Evolutionary conservation across 2,888 invertebrate species (phyloP).

Genomic region (Macrosoma leucophasiata): DNA sequence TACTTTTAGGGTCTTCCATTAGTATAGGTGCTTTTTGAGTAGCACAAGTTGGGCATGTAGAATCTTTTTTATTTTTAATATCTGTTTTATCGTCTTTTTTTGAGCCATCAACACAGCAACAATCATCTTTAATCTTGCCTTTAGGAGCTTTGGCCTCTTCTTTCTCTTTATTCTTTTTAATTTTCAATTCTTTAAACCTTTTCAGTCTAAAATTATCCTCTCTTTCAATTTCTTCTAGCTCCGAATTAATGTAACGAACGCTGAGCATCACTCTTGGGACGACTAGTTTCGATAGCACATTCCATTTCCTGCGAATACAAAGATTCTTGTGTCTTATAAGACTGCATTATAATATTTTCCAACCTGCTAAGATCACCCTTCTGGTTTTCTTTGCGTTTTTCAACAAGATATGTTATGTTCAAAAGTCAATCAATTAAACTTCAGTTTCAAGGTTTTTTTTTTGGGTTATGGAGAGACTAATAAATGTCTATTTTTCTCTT

Average conservation of each 20-base stretch:
- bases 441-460: neutral
- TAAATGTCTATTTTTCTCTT: too few relatives aligned
- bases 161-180: slow-evolving; percentile 18
- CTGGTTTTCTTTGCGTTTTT: slow-evolving; percentile 15
- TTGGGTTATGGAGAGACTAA: too few relatives aligned
- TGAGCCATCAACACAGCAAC: slow-evolving; percentile 11
- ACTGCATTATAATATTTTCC: slow-evolving; percentile 1
- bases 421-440: neutral
- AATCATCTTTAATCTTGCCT: slow-evolving; percentile 8
- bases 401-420: neutral
- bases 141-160: slow-evolving; percentile 2
- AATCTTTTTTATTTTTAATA: neutral
- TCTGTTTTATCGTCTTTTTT: slow-evolving; percentile 4
- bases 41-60: too few relatives aligned
- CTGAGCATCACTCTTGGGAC: slow-evolving; percentile 32
- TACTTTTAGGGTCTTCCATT: too few relatives aligned
- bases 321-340: slow-evolving; percentile 21
- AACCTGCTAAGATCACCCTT: slow-evolving; percentile 28
- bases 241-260: slow-evolving; percentile 31
- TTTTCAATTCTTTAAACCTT: slow-evolving; percentile 34
- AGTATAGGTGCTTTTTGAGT: too few relatives aligned
- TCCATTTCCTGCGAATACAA: slow-evolving; percentile 40
- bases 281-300: slow-evolving; percentile 34
- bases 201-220: slow-evolving; percentile 39
- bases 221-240: slow-evolving; percentile 34